Base-by-base conservation (phyloP, 2,888 invertebrate species). In the Chelonus formosanus region DNA sequence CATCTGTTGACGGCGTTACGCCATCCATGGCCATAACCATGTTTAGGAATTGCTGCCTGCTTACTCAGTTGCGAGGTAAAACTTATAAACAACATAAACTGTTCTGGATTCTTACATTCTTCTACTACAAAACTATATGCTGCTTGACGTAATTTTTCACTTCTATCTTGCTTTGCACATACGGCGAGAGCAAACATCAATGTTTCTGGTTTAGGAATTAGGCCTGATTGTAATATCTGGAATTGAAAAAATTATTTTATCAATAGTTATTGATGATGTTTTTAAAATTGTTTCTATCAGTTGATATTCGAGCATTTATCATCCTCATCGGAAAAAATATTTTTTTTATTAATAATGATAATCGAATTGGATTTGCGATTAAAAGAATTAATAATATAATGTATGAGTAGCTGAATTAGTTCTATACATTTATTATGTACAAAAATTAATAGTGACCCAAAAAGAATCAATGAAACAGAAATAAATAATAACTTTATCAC, bases 161-260 rank as follows among this genome's bases (percentile, higher is more conserved):
- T 79, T 74, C 75, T 75, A 5, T 78, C 78, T 69, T 87, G 84
- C 43, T 77, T 71, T 2, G 89, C 85, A 76, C 90, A 90, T 75
- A 90, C 86, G 2, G 90, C 88, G 56, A 91, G 80, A 8, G 89
- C 89, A 83, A 89, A 90, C 54, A 90, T 85, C n/a, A 90, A 84
- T 7, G 89, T 87, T 67, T 88, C 88, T 70, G 86, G 86, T 69
- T 87, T 84, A 10, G 87, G 87, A 68, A 86, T 86, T 79, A 84
- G 86, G 3, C 86, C 85, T 73, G 85, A 86, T 74, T 86, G 84
- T 70, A 85, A 86, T 60, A 86, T 85, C 88, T 88, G 73, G 7
- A 56, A 40, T n/a, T 40, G 56, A 32, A 45, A 57, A 58, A 20
- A 54, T n/a, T 3, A 10, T 50, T 54, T 43, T 48, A 45, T 20